Base-by-base conservation (phyloP, 2,888 invertebrate species). In the Pterostichus niger region DNA sequence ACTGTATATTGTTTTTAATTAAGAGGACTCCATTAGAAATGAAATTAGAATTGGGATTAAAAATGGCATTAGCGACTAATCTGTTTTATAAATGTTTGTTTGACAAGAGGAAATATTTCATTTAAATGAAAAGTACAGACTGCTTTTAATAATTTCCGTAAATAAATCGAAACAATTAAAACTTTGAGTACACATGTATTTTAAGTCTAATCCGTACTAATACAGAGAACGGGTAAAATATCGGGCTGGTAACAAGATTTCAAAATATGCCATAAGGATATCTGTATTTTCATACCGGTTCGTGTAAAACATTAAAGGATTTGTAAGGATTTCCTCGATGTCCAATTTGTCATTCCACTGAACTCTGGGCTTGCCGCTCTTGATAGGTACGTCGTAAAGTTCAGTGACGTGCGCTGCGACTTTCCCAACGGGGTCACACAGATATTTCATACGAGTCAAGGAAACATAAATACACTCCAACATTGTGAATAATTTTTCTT, bases 281-380 rank as follows among this genome's bases (percentile, higher is more conserved):
- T 83, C 85, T 84, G 83, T 85, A 84, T 82, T 85, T 86, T 85
- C 84, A 85, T 85, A 84, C 83, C 81, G 84, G 84, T 85, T 81
- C 84, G 84, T 85, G 84, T 85, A 85, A 84, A 85, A 85, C 86
- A 85, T 85, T 84, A 85, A 83, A 83, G 86, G 86, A 86, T 86
- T 86, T 86, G 85, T 85, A 84, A 84, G 85, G 86, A 85, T 86
- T 86, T 86, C 59, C 84, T 83, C 73, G 83, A 85, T 84, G 86
- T 85, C 85, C 86, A 86, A 86, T 86, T 86, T 86, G 86, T 86
- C 86, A 86, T 86, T 86, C 84, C 68, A 76, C 75, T 82, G 82
- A 82, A 82, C 75, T 75, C 59, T 59, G 82, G 71, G 61, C 59
- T 75, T 46, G 44, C 46, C 61, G 52, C 44, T 68, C 79, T 64